Evolutionary conservation across 2,888 invertebrate genomes (phyloP).

Genomic region (Pyrrhia umbra): DNA sequence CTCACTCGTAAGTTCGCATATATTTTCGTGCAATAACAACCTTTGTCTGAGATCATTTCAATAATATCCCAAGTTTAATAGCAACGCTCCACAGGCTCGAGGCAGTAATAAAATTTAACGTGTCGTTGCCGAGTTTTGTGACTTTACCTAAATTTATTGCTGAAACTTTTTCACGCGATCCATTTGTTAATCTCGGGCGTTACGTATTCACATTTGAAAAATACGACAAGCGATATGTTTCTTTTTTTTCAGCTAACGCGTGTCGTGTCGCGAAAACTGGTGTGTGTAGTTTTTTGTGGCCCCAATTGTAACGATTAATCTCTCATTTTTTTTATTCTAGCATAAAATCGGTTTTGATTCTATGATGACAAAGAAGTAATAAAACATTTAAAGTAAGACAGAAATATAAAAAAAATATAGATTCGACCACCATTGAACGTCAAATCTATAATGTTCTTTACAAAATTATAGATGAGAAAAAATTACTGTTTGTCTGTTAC

Average conservation of each 20-base stretch:
- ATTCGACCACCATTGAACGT: neutral
- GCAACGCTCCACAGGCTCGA: constrained; percentile 74
- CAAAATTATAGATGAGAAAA: no score
- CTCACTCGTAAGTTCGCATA: constrained; percentile 72
- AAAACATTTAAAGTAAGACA: no score
- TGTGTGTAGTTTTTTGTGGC: constrained; percentile 50
- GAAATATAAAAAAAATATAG: neutral
- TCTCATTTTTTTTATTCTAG: constrained; percentile 24
- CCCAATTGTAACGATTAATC: constrained; percentile 38
- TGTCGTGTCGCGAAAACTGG: constrained; percentile 40
- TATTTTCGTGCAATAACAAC: constrained; percentile 73
- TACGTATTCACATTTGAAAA: constrained; percentile 72
- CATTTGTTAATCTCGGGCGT: constrained; percentile 81
- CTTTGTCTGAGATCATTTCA: constrained; percentile 85
- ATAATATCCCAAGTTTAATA: constrained; percentile 87
- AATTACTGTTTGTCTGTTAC: no score
- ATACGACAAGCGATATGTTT: constrained; percentile 68
- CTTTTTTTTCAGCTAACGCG: constrained; percentile 40
- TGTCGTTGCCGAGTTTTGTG: constrained; percentile 82
- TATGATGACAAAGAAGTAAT: no score
- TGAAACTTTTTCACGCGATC: constrained; percentile 82
- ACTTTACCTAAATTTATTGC: constrained; percentile 82
- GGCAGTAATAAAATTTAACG: constrained; percentile 87
- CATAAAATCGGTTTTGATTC: constrained; percentile 11
- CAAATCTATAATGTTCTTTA: no score